A percentile compares a stretch with the other conserved stretches of the same genome.
These are phyloP conservation scores for Thelaira solivaga DNA, from an alignment of 2,888 invertebrate genomes.

Conservation along the genomic window DNA sequence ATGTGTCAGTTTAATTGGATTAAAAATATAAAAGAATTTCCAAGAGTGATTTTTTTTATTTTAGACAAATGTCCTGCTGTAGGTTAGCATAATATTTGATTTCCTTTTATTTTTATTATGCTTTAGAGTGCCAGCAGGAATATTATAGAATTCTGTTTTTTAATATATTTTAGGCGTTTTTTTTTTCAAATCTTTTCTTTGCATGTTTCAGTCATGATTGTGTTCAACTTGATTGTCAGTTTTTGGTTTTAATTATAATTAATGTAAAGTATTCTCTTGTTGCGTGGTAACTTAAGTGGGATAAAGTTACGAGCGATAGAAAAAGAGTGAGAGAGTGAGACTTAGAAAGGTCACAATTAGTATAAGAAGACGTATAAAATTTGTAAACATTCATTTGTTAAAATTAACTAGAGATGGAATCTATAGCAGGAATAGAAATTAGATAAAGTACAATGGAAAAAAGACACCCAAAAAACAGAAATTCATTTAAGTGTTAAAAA, in stretches of 20 bases:
- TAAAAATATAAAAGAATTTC: conserved; percentile 18
- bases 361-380: conserved; percentile 23
- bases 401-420: too few relatives aligned
- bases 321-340: too few relatives aligned
- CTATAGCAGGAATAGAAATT: too few relatives aligned
- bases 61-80: conserved; percentile 26
- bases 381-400: conserved; percentile 9
- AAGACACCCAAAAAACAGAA: too few relatives aligned
- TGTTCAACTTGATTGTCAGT: conserved; percentile 52
- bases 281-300: conserved; percentile 17
- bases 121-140: too few relatives aligned
- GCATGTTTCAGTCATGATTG: conserved; percentile 44
- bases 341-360: conserved; percentile 23
- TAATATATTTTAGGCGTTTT: background rate
- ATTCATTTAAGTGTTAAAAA: background rate
- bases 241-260: conserved; percentile 57
- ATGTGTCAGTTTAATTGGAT: conserved; percentile 61
- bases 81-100: too few relatives aligned
- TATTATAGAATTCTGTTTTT: conserved; percentile 1
- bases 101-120: too few relatives aligned
- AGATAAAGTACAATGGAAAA: too few relatives aligned
- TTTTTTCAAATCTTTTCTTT: conserved; percentile 5
- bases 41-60: background rate
- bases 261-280: conserved; percentile 38
- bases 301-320: too few relatives aligned